Conservation (phyloP, 2,888 invertebrate species). For the Ptychoptera albimana region DNA sequence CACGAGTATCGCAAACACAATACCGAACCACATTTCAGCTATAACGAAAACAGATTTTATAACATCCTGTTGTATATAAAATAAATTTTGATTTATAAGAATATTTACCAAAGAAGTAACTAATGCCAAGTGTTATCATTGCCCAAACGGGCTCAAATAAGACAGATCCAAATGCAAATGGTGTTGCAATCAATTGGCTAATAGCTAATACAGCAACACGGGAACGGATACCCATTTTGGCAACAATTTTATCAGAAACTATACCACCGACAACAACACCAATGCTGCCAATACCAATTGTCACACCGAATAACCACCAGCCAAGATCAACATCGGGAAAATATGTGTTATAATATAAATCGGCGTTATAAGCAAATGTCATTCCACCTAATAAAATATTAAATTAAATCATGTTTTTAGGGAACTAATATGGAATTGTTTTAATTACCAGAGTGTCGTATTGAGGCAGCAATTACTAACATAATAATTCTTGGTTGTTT, state of each 20-base stretch:
- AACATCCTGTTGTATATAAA: too few species aligned
- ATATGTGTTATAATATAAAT: slow-evolving; percentile 73
- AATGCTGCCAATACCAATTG: slow-evolving; percentile 59
- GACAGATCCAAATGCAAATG: slow-evolving; percentile 74
- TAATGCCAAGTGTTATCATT: slow-evolving; percentile 73
- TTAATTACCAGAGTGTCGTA: slow-evolving; percentile 52
- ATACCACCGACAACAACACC: slow-evolving; percentile 56
- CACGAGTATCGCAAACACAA: slow-evolving; percentile 76
- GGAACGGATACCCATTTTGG: slow-evolving; percentile 70
- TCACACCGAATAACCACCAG: slow-evolving; percentile 80
- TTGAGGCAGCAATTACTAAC: slow-evolving; percentile 71
- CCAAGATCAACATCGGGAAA: slow-evolving; percentile 81
- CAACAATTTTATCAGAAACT: slow-evolving; percentile 73
- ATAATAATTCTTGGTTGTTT: slow-evolving; percentile 62
- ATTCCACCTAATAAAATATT: slow-evolving; percentile 41
- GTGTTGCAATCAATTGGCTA: slow-evolving; percentile 68
- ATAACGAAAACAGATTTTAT: too few species aligned
- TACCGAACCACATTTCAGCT: slow-evolving; percentile 94
- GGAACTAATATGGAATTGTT: too few species aligned
- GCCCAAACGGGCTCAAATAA: slow-evolving; percentile 69
- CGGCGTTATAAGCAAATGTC: slow-evolving; percentile 84
- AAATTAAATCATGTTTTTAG: too few species aligned
- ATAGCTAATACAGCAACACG: slow-evolving; percentile 64
- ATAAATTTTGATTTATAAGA: background rate
- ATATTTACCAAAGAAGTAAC: slow-evolving; percentile 71